These are phyloP conservation scores for Scaptomyza tumidula DNA, from an alignment of 2,888 invertebrate species.

Conservation along the genomic window DNA sequence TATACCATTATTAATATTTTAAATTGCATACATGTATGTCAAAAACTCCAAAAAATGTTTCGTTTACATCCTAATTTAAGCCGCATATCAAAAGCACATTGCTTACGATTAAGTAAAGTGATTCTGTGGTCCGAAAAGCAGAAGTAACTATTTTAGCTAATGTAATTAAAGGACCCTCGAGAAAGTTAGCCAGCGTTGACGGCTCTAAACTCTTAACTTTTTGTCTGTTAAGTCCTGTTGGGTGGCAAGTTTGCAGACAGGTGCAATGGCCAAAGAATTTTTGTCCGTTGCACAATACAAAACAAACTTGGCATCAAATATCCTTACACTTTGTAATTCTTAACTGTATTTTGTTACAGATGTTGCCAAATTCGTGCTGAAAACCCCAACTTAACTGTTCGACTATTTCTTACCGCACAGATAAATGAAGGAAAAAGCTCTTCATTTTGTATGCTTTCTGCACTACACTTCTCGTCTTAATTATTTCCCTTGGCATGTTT, in stretches of 20 bases:
- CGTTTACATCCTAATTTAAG: not conserved
- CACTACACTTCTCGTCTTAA: constrained; percentile 22
- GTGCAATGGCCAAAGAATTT: constrained; percentile 34
- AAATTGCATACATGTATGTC: no score
- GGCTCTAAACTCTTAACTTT: constrained; percentile 51
- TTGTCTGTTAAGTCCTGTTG: constrained; percentile 44
- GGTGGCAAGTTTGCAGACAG: constrained; percentile 41
- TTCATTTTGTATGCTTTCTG: constrained; percentile 42
- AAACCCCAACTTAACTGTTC: constrained; percentile 6
- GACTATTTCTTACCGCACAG: constrained; percentile 8
- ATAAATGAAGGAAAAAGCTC: constrained; percentile 20
- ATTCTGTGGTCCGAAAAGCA: not conserved
- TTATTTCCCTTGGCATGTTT: constrained; percentile 45
- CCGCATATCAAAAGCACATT: not conserved
- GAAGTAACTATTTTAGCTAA: not conserved
- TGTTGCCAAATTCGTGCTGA: not conserved
- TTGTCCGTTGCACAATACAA: constrained; percentile 10
- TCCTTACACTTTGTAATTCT: constrained; percentile 5
- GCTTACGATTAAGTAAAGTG: not conserved
- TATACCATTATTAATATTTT: not conserved
- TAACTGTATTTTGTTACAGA: constrained; percentile 19
- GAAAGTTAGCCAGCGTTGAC: constrained; percentile 14
- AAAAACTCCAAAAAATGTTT: no score
- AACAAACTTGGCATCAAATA: constrained; percentile 47
- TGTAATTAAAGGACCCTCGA: constrained; percentile 35